Conservation (phyloP, 2,888 invertebrate genomes). For the Andricus quercusramuli region DNA sequence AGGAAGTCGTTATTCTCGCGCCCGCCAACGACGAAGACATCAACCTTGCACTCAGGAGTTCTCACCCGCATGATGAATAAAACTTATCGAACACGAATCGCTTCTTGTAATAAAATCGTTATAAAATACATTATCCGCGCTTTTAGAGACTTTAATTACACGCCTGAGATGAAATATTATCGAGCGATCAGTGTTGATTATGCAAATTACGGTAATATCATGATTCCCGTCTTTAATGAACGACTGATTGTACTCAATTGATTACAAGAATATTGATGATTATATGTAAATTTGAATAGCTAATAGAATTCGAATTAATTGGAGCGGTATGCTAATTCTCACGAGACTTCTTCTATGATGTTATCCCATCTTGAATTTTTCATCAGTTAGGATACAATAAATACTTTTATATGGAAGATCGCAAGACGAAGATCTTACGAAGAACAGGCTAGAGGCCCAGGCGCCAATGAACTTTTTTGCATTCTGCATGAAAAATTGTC, state of each 20-base stretch:
- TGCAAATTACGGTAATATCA: slow-evolving; percentile 33
- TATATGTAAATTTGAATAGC: slow-evolving; percentile 10
- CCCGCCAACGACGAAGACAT: slow-evolving; percentile 62
- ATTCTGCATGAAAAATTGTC: neutral
- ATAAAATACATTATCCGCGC: slow-evolving; percentile 36
- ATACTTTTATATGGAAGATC: too few species aligned
- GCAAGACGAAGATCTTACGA: too few species aligned
- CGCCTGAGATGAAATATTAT: slow-evolving; percentile 39
- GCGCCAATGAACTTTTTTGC: too few species aligned
- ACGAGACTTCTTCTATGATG: neutral
- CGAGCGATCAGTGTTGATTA: slow-evolving; percentile 37
- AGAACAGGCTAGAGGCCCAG: too few species aligned
- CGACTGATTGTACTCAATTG: slow-evolving; percentile 28
- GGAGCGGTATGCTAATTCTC: neutral
- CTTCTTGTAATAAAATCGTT: slow-evolving; percentile 37
- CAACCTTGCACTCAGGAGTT: slow-evolving; percentile 57
- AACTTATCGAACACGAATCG: slow-evolving; percentile 42
- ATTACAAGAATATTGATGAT: slow-evolving; percentile 30
- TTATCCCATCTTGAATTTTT: neutral
- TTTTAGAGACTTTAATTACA: slow-evolving; percentile 37
- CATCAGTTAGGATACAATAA: neutral
- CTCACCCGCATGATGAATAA: slow-evolving; percentile 54
- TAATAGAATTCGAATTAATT: slow-evolving; percentile 1
- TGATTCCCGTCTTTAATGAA: slow-evolving; percentile 27
- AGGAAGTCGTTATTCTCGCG: slow-evolving; percentile 69